Evolutionary conservation across 2,888 invertebrate genomes (phyloP).

Genomic region (Mongoloraphidia duomilia): DNA sequence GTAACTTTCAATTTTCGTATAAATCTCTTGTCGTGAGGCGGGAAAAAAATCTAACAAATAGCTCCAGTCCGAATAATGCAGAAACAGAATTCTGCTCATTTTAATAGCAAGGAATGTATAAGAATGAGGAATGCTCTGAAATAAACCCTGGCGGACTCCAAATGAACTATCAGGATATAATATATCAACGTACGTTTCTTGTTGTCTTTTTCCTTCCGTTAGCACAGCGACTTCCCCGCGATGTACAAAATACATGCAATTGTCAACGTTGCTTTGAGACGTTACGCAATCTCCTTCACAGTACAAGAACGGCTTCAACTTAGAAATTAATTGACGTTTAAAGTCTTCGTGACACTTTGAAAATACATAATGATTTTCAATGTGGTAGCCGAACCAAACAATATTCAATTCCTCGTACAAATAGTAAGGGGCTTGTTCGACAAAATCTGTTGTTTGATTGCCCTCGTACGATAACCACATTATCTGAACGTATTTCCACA

Average conservation of each 20-base stretch:
- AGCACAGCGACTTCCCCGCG: slow-evolving; percentile 16
- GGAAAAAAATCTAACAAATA: slow-evolving; percentile 15
- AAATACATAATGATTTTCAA: slow-evolving; percentile 16
- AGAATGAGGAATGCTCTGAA: slow-evolving; percentile 12
- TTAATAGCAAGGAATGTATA: slow-evolving; percentile 16
- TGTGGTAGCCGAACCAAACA: slow-evolving; percentile 17
- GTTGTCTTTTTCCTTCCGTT: slow-evolving; percentile 13
- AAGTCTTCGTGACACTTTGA: slow-evolving; percentile 17
- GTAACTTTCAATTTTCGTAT: no score
- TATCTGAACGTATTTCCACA: slow-evolving; percentile 7
- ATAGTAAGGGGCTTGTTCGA: slow-evolving; percentile 18
- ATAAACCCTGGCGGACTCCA: slow-evolving; percentile 16
- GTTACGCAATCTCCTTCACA: slow-evolving; percentile 17
- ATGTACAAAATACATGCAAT: slow-evolving; percentile 20
- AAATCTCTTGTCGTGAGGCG: slow-evolving; percentile 6
- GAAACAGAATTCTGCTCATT: slow-evolving; percentile 11
- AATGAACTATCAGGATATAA: slow-evolving; percentile 13
- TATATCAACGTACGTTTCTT: slow-evolving; percentile 11
- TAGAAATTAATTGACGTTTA: slow-evolving; percentile 17
- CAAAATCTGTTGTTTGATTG: slow-evolving; percentile 10
- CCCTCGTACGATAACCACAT: slow-evolving; percentile 11
- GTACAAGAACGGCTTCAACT: slow-evolving; percentile 13
- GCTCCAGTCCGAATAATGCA: slow-evolving; percentile 12
- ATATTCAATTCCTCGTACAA: slow-evolving; percentile 17
- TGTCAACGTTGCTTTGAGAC: slow-evolving; percentile 17